Evolutionary conservation across 2,888 invertebrate species (phyloP).

Genomic region (Metellina segmentata): DNA sequence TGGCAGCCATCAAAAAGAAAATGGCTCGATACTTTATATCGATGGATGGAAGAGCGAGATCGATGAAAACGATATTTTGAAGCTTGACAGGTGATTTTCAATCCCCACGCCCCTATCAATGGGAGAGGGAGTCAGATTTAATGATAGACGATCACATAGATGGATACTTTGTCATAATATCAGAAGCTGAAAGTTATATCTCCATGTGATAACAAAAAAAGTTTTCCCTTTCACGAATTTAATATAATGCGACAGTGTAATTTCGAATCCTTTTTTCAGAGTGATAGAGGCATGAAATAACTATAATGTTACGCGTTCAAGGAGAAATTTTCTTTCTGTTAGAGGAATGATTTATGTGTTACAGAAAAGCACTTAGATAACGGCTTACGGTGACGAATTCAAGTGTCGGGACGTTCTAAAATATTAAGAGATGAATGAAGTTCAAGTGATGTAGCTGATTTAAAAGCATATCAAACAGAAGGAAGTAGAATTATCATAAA

Average conservation of each 20-base stretch:
- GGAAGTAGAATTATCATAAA: too few species aligned
- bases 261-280: not conserved
- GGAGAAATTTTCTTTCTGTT: too few species aligned
- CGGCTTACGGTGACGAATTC: too few species aligned
- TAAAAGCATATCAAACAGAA: too few species aligned
- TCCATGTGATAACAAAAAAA: not conserved
- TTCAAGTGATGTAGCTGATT: too few species aligned
- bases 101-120: not conserved
- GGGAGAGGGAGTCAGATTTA: not conserved
- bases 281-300: too few species aligned
- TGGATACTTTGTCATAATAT: slow-evolving; percentile 13
- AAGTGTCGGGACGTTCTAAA: too few species aligned
- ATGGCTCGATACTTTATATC: not conserved
- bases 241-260: not conserved
- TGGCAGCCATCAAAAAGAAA: not conserved
- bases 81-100: slow-evolving; percentile 36
- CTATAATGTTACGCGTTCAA: too few species aligned
- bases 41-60: not conserved
- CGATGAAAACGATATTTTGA: slow-evolving; percentile 43
- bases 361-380: too few species aligned
- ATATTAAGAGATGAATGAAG: too few species aligned
- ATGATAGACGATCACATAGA: slow-evolving; percentile 16
- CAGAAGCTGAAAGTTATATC: not conserved
- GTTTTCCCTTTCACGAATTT: not conserved
- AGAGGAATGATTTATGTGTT: too few species aligned